Evolutionary conservation across 1,140 invertebrate species (phyloP).

Genomic region (Phymorhynchus buccinoides): DNA sequence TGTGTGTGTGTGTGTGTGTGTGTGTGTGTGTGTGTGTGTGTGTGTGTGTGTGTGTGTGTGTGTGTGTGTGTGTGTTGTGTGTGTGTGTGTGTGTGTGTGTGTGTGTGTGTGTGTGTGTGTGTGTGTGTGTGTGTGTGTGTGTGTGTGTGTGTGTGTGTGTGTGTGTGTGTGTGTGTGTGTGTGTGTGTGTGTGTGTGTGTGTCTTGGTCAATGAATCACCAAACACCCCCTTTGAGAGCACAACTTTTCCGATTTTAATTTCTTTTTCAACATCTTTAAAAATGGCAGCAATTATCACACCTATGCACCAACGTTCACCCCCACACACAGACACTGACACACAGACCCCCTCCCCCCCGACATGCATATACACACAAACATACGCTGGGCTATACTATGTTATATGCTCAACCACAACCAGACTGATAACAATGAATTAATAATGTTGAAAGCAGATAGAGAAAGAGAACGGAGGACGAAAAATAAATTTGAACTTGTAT

Average conservation of each 20-base stretch:
- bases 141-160: not conserved
- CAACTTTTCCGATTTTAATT: not conserved
- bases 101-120: not conserved
- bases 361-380: too few relatives aligned
- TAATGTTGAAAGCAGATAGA: too few relatives aligned
- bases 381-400: too few relatives aligned
- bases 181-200: not conserved
- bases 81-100: not conserved
- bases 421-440: too few relatives aligned
- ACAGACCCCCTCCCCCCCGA: too few relatives aligned
- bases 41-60: constrained; percentile 1
- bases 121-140: not conserved
- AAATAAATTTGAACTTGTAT: too few relatives aligned
- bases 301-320: too few relatives aligned
- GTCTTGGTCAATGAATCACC: not conserved
- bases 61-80: not conserved
- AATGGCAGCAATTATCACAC: not conserved
- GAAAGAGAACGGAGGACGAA: too few relatives aligned
- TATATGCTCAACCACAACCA: too few relatives aligned
- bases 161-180: not conserved
- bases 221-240: not conserved
- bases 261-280: too few relatives aligned
- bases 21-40: not conserved
- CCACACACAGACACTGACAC: too few relatives aligned
- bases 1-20: not conserved